These are phyloP conservation scores for Agriopis marginaria DNA, from an alignment of 2,888 invertebrate species.

Conservation along the genomic window DNA sequence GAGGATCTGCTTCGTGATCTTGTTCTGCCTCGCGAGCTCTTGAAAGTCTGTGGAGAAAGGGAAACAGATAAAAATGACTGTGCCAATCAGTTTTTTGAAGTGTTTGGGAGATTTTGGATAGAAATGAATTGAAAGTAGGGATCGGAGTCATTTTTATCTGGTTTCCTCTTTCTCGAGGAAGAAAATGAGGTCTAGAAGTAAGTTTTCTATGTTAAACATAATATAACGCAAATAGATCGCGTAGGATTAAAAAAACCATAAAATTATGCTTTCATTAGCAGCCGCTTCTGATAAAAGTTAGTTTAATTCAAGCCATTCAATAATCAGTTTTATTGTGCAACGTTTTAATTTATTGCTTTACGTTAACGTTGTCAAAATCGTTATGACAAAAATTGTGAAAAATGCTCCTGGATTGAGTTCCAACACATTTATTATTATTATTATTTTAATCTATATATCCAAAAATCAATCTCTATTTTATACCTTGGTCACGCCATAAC, in stretches of 20 bases:
- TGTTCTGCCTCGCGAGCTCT: slow-evolving; percentile 91
- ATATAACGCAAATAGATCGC: not conserved
- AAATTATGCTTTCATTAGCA: not conserved
- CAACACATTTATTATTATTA: not conserved
- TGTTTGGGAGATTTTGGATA: slow-evolving; percentile 23
- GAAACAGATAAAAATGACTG: slow-evolving; percentile 85
- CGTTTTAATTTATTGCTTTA: too few species aligned
- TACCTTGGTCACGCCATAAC: too few species aligned
- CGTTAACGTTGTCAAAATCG: too few species aligned
- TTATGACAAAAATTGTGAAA: too few species aligned
- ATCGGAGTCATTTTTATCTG: slow-evolving; percentile 84
- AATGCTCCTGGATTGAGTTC: too few species aligned
- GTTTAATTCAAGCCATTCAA: not conserved
- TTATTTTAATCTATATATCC: too few species aligned
- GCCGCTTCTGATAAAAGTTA: not conserved
- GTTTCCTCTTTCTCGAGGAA: slow-evolving; percentile 68
- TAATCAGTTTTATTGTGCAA: too few species aligned
- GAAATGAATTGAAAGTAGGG: slow-evolving; percentile 45
- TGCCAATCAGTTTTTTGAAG: slow-evolving; percentile 46
- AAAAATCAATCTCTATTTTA: too few species aligned
- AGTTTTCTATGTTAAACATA: not conserved
- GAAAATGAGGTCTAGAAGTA: slow-evolving; percentile 7
- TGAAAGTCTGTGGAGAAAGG: slow-evolving; percentile 81
- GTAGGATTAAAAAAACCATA: not conserved
- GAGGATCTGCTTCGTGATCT: slow-evolving; percentile 91